Conservation (phyloP, 2,888 invertebrate species). For the Cephus pygmeus region DNA sequence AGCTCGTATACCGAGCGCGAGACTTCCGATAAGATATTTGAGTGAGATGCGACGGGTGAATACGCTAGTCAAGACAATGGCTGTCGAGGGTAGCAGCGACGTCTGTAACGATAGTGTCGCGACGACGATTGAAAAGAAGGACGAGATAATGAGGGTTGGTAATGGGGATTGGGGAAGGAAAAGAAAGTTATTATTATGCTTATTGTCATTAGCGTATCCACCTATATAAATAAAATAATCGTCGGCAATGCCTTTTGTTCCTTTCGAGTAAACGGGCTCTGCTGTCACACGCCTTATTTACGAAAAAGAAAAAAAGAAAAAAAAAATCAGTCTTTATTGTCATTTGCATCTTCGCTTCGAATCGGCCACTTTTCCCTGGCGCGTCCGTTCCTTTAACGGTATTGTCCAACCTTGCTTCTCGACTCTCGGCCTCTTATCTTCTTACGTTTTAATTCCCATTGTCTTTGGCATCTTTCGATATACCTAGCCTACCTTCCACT, state of each 20-base stretch:
- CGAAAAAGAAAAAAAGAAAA: too few species aligned
- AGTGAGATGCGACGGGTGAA: slow-evolving; percentile 19
- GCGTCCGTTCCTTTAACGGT: too few species aligned
- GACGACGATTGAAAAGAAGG: slow-evolving; percentile 41
- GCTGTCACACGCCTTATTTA: neutral
- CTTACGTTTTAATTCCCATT: too few species aligned
- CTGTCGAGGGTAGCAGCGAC: slow-evolving; percentile 32
- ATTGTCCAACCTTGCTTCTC: too few species aligned
- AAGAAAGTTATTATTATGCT: slow-evolving; percentile 37
- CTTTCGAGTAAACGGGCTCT: slow-evolving; percentile 24
- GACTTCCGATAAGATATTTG: neutral
- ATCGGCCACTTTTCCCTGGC: too few species aligned
- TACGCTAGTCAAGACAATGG: slow-evolving; percentile 39
- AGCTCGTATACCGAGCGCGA: too few species aligned
- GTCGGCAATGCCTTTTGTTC: slow-evolving; percentile 43
- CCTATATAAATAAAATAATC: slow-evolving; percentile 55
- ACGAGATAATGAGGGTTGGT: slow-evolving; percentile 44
- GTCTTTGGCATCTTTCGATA: too few species aligned
- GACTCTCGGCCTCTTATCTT: too few species aligned
- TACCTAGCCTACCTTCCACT: too few species aligned
- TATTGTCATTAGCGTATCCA: slow-evolving; percentile 54
- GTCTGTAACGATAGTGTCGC: slow-evolving; percentile 44
- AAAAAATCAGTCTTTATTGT: too few species aligned
- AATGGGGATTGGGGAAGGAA: slow-evolving; percentile 13
- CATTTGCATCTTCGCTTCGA: too few species aligned